These are phyloP conservation scores for Brachymystax lenok DNA, from an alignment of 2,797 vertebrate genomes.

Conservation along the genomic window DNA sequence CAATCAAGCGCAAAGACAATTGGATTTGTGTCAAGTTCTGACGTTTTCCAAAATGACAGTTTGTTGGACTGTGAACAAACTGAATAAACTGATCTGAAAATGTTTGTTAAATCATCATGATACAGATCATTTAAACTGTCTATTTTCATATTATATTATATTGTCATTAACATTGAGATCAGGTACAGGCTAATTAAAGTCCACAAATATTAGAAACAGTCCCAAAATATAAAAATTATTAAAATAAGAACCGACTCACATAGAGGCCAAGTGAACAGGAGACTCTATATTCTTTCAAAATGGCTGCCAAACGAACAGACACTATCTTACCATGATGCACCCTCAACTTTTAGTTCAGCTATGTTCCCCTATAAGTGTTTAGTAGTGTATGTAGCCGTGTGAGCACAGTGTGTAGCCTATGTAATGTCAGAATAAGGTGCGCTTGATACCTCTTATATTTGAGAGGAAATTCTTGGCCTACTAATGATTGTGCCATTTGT, in stretches of 20 bases:
- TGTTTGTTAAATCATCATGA: no score
- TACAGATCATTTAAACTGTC: background rate
- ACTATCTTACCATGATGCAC: slow-evolving; percentile 57
- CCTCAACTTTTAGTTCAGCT: slow-evolving; percentile 26
- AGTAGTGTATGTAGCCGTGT: slow-evolving; percentile 47
- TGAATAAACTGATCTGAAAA: background rate
- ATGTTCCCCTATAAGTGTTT: slow-evolving; percentile 28
- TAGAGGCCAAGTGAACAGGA: slow-evolving; percentile 10
- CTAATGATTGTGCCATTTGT: slow-evolving; percentile 91
- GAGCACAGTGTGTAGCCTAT: slow-evolving; percentile 47
- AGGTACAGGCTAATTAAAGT: background rate
- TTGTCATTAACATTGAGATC: background rate
- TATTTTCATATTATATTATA: background rate
- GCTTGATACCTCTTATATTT: slow-evolving; percentile 75
- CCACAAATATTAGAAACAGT: slow-evolving; percentile 2
- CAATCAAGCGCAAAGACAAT: slow-evolving; percentile 35
- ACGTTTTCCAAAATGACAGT: background rate
- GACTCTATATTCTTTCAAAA: slow-evolving; percentile 4
- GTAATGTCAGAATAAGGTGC: slow-evolving; percentile 62
- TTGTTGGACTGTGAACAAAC: background rate
- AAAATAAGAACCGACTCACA: background rate
- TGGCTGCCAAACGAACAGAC: slow-evolving; percentile 59
- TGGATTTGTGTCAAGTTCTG: slow-evolving; percentile 24
- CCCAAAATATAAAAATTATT: slow-evolving; percentile 5
- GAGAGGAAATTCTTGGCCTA: slow-evolving; percentile 77